Percentiles rank a stretch among this genome's conserved stretches.
These are phyloP conservation scores for Sporophila hypoxantha DNA, from an alignment of 2,113 vertebrate genomes.

Conservation along the genomic window DNA sequence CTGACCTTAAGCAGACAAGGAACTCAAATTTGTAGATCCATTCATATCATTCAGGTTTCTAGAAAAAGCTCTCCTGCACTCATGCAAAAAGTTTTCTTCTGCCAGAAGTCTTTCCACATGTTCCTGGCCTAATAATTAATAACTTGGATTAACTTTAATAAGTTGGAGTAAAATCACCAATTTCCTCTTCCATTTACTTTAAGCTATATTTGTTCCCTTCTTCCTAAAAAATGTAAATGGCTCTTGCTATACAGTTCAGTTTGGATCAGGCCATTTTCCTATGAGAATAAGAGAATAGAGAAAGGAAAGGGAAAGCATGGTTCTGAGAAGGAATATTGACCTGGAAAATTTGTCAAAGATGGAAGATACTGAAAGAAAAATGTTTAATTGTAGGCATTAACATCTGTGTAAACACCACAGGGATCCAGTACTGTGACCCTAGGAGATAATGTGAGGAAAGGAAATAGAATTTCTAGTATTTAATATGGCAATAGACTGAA, in stretches of 20 bases:
- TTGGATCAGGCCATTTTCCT: not conserved
- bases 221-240: not conserved
- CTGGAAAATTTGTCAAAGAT: not conserved
- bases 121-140: not conserved
- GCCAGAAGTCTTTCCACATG: not conserved
- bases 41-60: not conserved
- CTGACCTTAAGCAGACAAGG: not conserved
- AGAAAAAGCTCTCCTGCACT: not conserved
- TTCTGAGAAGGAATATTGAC: not conserved
- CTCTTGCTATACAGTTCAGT: fast-evolving
- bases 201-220: not conserved
- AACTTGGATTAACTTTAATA: not conserved
- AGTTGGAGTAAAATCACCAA: not conserved
- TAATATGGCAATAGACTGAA: not conserved
- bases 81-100: not conserved
- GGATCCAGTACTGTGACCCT: not conserved
- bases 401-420: not conserved
- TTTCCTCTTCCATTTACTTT: not conserved
- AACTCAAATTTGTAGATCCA: not conserved
- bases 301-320: not conserved
- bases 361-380: not conserved
- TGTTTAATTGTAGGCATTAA: not conserved
- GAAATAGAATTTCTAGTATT: not conserved
- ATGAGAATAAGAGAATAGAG: not conserved
- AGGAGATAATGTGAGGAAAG: not conserved